Base-by-base conservation (phyloP, 2,113 vertebrate genomes). In the Physeter macrocephalus region DNA sequence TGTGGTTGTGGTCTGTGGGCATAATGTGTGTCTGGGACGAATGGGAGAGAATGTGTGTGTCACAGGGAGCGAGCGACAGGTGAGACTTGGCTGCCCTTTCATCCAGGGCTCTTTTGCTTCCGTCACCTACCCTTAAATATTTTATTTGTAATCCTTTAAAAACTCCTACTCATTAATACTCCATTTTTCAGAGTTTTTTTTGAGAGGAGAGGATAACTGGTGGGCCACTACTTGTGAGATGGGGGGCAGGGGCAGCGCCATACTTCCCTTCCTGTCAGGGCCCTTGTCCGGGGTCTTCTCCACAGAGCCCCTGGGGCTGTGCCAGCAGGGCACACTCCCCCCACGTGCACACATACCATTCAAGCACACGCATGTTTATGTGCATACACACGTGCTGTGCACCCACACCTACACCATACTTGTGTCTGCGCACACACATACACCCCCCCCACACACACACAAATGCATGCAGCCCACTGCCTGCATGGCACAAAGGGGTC, bases 71-170 rank as follows among this genome's bases (percentile, higher is more conserved):
- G 64, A 67, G 62, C 25, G 46, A 29, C 34, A 72, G 64, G 29
- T 3, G 66, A 71, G 54, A 41, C 21, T 17, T 46, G 36, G 39
- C 77, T 54, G 46, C 27, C 9, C 10, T 15, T 83, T 69, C 17
- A 23, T 18, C n/a, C 11, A 62, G 64, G 52, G n/a, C 49, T 75
- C 54, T 71, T 25, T 78, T 61, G 36, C 87, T 93, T 31, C 20
- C 29, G 34, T 94, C 29, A 57, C 10, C 17, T 66, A 64, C 54
- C 36, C 21, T 94, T 66, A 72, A 52, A 15, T 94, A 27, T 31
- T 94, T 94, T 80, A 90, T 95, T 81, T 94, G 27, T 90, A 52
- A 71, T 57, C 43, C 64, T 52, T 10, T 27, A 66, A 93, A 84
- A 52, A 7, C 25, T 49, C 18, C 25, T 39, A 25, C 11, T 78